Evolutionary conservation across 2,113 vertebrate species (phyloP).

Genomic region (Salvelinus alpinus): DNA sequence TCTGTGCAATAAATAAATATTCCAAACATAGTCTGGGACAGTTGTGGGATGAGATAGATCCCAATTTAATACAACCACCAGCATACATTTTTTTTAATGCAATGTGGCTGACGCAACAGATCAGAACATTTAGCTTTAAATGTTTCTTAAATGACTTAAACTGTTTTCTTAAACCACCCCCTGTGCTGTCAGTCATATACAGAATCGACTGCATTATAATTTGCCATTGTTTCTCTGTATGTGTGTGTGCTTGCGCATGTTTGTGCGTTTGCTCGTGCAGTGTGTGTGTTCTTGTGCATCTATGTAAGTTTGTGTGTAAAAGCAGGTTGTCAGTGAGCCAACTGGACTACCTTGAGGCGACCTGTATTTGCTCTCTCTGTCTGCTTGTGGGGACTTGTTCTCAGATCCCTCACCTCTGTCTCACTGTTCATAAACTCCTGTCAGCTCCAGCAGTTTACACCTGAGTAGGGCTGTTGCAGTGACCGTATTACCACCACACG

Average conservation of each 20-base stretch:
- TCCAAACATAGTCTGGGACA: too few relatives aligned
- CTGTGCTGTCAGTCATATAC: background rate
- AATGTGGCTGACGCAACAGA: too few relatives aligned
- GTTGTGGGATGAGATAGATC: too few relatives aligned
- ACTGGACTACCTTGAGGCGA: constrained; percentile 40
- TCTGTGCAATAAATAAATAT: too few relatives aligned
- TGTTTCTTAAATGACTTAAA: background rate
- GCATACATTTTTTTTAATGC: too few relatives aligned
- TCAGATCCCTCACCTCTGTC: constrained; percentile 17
- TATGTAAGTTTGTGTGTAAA: background rate
- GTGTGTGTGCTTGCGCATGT: background rate
- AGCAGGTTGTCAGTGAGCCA: constrained; percentile 25
- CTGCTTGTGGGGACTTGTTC: constrained; percentile 45
- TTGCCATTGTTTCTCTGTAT: background rate
- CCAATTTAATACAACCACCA: too few relatives aligned
- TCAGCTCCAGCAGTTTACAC: constrained; percentile 36
- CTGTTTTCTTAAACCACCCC: background rate
- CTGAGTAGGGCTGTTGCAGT: constrained; percentile 12
- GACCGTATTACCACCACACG: too few relatives aligned
- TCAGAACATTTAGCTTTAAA: too few relatives aligned
- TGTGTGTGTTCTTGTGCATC: background rate
- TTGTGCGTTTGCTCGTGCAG: constrained; percentile 9
- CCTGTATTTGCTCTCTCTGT: constrained; percentile 24
- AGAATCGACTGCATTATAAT: background rate
- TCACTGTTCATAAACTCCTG: constrained; percentile 47